phyloP scores from a whole-genome alignment of 2,888 invertebrate species.

The Cantharis rufa region DNA sequence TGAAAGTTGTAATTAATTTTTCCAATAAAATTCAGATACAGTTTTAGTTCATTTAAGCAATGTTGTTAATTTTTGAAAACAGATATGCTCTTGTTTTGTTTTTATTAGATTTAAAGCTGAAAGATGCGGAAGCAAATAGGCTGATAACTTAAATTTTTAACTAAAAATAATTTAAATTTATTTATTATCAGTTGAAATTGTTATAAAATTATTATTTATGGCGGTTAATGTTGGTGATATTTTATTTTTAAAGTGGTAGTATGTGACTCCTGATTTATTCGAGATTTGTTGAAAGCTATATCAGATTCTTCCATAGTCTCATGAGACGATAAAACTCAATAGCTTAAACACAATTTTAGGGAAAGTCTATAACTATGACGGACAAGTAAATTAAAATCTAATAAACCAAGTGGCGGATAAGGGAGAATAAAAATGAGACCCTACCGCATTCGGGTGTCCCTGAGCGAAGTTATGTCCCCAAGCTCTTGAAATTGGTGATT shows the following conservation, averaged over 20 bases:
- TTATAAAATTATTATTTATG: background rate
- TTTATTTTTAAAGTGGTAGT: background rate
- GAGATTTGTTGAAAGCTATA: constrained; percentile 11
- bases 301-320: constrained; percentile 4
- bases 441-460: constrained; percentile 29
- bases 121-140: too few species aligned
- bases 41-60: too few species aligned
- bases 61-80: too few species aligned
- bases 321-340: constrained; percentile 17
- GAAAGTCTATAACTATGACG: constrained; percentile 23
- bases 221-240: background rate
- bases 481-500: constrained; percentile 38
- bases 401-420: constrained; percentile 18
- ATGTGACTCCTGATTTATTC: constrained; percentile 3
- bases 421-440: constrained; percentile 20
- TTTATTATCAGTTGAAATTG: background rate
- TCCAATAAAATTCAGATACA: too few species aligned
- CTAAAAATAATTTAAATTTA: background rate
- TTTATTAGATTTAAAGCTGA: too few species aligned
- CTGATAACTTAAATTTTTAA: too few species aligned
- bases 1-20: too few species aligned
- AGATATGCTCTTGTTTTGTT: too few species aligned
- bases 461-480: constrained; percentile 30
- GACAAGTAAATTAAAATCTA: constrained; percentile 27
- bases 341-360: constrained; percentile 21